Evolutionary conservation across 2,888 invertebrate species (phyloP).

Genomic region (Trichopria drosophilae): DNA sequence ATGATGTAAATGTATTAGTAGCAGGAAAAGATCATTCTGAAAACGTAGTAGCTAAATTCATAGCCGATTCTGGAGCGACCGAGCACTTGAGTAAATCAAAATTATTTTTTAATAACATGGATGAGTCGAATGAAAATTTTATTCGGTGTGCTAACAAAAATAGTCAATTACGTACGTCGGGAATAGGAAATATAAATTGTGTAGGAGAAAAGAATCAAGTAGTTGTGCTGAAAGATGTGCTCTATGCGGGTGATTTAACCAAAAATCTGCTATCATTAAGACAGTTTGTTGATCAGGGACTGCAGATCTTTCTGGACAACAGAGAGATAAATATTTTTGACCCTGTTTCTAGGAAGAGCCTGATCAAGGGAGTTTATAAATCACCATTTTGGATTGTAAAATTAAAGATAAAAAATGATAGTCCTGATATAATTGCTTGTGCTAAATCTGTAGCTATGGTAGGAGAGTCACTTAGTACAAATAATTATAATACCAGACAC

Average conservation of each 20-base stretch:
- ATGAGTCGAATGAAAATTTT: background rate
- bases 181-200: background rate
- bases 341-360: background rate
- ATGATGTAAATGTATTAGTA: background rate
- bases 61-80: no score
- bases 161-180: background rate
- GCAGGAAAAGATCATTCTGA: background rate
- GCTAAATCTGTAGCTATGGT: no score
- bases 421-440: no score
- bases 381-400: no score
- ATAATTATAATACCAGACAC: no score
- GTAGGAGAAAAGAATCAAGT: background rate
- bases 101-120: no score
- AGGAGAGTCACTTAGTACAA: no score
- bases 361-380: no score
- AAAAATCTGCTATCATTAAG: background rate
- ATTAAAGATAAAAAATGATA: background rate
- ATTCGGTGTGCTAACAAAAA: background rate
- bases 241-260: background rate
- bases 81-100: no score
- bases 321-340: background rate
- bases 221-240: background rate
- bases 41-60: background rate
- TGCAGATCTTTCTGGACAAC: conserved; percentile 1
- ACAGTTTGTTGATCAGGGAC: conserved; percentile 1